These are phyloP conservation scores for Helogale parvula DNA, from an alignment of 2,113 vertebrate species.

Conservation along the genomic window DNA sequence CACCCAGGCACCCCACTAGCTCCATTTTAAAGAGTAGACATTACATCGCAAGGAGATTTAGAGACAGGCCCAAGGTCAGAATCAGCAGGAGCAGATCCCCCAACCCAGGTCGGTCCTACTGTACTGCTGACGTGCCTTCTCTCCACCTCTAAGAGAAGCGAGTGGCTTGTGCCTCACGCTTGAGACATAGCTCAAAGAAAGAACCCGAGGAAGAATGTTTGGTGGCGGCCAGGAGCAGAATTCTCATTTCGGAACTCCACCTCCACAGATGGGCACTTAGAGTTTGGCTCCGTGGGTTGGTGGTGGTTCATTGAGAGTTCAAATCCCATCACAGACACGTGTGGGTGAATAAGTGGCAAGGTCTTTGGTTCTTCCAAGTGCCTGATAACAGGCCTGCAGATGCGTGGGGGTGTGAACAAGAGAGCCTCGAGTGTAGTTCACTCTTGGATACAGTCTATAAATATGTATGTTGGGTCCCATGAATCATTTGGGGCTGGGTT, in stretches of 20 bases:
- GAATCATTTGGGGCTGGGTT: constrained; percentile 57
- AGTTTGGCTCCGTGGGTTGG: constrained; percentile 42
- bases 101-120: neutral
- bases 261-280: constrained; percentile 67
- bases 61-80: neutral
- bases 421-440: constrained; percentile 62
- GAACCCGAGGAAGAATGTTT: neutral
- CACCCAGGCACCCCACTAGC: too few species aligned
- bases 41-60: neutral
- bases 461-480: constrained; percentile 63
- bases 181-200: neutral
- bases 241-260: neutral
- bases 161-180: neutral
- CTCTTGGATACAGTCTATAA: constrained; percentile 64
- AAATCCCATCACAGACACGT: constrained; percentile 54
- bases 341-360: constrained; percentile 44
- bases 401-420: constrained; percentile 65
- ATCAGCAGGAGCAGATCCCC: neutral
- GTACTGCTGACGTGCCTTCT: neutral
- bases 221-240: neutral
- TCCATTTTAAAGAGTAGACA: neutral
- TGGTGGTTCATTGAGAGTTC: constrained; percentile 71
- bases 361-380: constrained; percentile 42
- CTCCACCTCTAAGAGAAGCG: neutral
- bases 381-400: constrained; percentile 40